Evolutionary conservation across 2,888 invertebrate genomes (phyloP), one percentile per base, ranked within the genome.

Genomic region (Eupithecia vulgata): DNA sequence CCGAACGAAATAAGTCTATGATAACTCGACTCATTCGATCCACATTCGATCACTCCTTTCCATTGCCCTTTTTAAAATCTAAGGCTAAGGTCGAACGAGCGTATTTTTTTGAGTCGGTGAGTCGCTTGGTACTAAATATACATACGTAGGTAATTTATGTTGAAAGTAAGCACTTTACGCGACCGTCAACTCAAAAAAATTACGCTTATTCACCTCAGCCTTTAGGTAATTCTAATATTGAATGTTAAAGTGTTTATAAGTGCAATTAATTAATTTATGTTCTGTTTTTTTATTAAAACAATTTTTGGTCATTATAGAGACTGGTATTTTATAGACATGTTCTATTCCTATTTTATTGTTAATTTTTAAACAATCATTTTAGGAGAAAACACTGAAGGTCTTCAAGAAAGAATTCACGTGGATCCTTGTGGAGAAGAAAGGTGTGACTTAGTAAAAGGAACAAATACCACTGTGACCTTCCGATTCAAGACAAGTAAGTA

Each of bases 361-460:
- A 65, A 71, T 71, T 61, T 65, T 67, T 8, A 13, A 62, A 68
- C 71, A 52, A 66, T 66, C n/a, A 40, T 95, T 92, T 37, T 87
- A 96, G 95, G 84, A 77, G 84, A 82, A 81, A 86, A 81, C 77
- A 89, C 85, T 80, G 91, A 84, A 2, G 70, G 42, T 21, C 64
- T 79, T 10, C 1, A 37, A 48, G 64, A 74, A 5, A 76, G 78
- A 66, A 74, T 79, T 45, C 85, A 87, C 67, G 94, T 97, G 52
- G 91, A 92, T 30, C 74, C 91, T 59, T 97, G 97, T 81, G 92
- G 95, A 0, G 94, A 93, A 80, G 94, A 93, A 12, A 95, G 95
- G 13, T 97, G 97, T 84, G 93, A 92, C 62, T 86, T 97, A 69
- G 95, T 92, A 78, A 95, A 95, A 79, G 95, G 95, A 75, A 95